phyloP scores from a whole-genome alignment of 2,113 vertebrate genomes.

The Peromyscus maniculatus region DNA sequence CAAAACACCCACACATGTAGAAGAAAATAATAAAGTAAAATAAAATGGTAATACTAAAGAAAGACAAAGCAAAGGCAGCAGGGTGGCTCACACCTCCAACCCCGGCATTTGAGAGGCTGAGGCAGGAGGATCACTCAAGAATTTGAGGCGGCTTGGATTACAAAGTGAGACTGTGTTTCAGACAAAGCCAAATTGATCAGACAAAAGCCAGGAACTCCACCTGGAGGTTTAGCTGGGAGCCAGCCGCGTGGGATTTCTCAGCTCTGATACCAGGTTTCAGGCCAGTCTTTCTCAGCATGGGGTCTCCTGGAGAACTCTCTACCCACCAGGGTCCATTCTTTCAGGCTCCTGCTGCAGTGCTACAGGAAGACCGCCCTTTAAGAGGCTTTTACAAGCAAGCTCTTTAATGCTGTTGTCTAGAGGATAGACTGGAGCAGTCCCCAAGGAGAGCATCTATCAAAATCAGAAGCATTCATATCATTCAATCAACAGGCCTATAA shows the following conservation, averaged over 20 bases:
- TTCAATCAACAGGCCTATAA: background rate
- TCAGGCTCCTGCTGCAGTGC: background rate
- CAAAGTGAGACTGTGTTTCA: background rate
- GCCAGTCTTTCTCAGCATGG: background rate
- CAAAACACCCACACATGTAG: no score
- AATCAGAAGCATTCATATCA: background rate
- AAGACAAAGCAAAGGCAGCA: background rate
- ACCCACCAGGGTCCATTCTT: background rate
- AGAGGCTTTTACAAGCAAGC: constrained; percentile 17
- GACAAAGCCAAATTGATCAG: background rate
- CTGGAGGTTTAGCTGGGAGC: background rate
- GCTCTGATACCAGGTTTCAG: background rate
- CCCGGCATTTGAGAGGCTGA: background rate
- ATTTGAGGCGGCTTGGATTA: background rate
- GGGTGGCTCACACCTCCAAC: background rate
- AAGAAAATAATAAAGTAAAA: background rate
- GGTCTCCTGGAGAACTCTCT: background rate
- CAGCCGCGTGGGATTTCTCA: background rate
- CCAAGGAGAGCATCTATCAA: background rate
- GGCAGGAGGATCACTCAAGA: background rate
- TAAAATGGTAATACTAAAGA: background rate
- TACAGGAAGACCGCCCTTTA: background rate
- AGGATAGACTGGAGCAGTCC: background rate
- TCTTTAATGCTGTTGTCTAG: background rate
- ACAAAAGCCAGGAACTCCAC: background rate